These are phyloP conservation scores for Habroteleia sp. DNA, from an alignment of 2,888 invertebrate genomes.

Conservation along the genomic window DNA sequence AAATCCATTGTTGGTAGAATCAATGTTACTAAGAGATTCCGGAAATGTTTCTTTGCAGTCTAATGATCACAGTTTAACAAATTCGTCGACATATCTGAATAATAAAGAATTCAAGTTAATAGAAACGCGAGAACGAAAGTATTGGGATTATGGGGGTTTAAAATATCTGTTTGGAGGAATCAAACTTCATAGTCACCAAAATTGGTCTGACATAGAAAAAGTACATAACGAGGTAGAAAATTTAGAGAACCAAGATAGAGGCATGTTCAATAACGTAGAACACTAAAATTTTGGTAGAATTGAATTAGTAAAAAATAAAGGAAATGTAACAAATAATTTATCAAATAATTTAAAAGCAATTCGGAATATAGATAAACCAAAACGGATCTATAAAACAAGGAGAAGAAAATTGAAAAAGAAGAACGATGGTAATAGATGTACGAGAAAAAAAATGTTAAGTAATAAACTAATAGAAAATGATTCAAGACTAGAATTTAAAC, in stretches of 20 bases:
- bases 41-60: conserved; percentile 55
- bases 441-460: too few species aligned
- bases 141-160: conserved; percentile 30
- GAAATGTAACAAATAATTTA: too few species aligned
- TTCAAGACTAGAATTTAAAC: conserved; percentile 5
- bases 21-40: conserved; percentile 17
- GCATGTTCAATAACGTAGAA: conserved; percentile 3
- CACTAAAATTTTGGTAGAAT: conserved; percentile 56
- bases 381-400: too few species aligned
- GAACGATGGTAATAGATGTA: too few species aligned
- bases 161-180: conserved; percentile 56
- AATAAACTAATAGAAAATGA: conserved; percentile 2
- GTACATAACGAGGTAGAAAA: conserved; percentile 11
- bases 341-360: too few species aligned
- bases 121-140: conserved; percentile 25
- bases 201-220: conserved; percentile 19
- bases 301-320: conserved; percentile 22
- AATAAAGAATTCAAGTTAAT: conserved; percentile 2
- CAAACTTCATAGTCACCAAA: neutral
- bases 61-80: conserved; percentile 11
- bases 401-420: too few species aligned
- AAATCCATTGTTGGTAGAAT: conserved; percentile 44
- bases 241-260: neutral
- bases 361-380: too few species aligned
- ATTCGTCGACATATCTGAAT: conserved; percentile 20